phyloP scores from a whole-genome alignment of 1,140 invertebrate genomes.

The Diachasmimorpha longicaudata region DNA sequence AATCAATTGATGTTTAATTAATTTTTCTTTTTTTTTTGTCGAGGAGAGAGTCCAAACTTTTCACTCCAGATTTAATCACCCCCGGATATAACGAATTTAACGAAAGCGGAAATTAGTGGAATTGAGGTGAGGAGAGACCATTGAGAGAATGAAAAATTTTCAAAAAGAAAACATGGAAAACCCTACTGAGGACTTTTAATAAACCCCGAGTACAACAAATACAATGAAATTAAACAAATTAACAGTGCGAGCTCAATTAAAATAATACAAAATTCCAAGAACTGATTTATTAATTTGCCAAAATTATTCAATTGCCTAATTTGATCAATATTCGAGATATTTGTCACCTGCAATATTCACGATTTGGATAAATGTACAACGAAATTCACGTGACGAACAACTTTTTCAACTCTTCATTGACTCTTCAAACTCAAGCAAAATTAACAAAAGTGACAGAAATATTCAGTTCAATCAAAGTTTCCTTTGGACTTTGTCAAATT shows the following conservation, averaged over 20 bases:
- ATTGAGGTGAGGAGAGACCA: neutral
- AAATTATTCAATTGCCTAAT: neutral
- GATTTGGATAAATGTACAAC: neutral
- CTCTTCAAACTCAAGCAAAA: too few species aligned
- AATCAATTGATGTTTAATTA: neutral
- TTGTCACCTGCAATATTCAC: neutral
- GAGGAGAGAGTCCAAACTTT: neutral
- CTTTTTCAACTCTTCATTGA: too few species aligned
- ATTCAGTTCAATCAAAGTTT: neutral
- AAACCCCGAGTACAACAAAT: too few species aligned
- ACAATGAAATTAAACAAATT: too few species aligned
- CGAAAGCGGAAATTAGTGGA: neutral
- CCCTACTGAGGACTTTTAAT: too few species aligned
- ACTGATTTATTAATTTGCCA: neutral
- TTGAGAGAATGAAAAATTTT: neutral
- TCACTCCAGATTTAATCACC: neutral
- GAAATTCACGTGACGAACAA: too few species aligned
- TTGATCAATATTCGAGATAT: neutral
- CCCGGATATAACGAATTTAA: too few species aligned
- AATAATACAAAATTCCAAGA: neutral
- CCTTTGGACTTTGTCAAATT: too few species aligned
- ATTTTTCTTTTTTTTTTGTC: neutral
- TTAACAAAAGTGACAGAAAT: neutral
- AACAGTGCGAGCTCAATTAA: too few species aligned
- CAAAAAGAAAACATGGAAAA: too few species aligned